A percentile compares a stretch with the other conserved stretches of the same genome.
Conservation (phyloP, 2,888 invertebrate genomes). For the Hofmannophila pseudospretella region DNA sequence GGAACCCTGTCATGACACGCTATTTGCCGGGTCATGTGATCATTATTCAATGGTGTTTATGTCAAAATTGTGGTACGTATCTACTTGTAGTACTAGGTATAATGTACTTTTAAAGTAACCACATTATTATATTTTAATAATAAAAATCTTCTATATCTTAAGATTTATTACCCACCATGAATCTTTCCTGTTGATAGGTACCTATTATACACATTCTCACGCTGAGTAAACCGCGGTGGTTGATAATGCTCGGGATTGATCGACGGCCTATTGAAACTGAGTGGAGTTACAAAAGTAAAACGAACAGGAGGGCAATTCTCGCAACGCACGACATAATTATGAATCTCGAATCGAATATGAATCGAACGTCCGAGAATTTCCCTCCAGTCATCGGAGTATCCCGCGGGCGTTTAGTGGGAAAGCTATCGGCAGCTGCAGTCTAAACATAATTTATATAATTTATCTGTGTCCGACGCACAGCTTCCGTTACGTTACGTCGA, state of each 20-base stretch:
- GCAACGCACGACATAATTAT: too few relatives aligned
- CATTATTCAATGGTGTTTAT: too few relatives aligned
- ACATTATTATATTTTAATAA: too few relatives aligned
- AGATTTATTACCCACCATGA: constrained; percentile 1
- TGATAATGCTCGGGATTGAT: constrained; percentile 38
- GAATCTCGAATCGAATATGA: too few relatives aligned
- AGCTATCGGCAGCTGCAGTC: constrained; percentile 48
- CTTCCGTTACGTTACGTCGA: constrained; percentile 33
- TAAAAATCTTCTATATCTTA: too few relatives aligned
- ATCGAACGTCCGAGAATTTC: too few relatives aligned
- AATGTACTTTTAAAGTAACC: too few relatives aligned
- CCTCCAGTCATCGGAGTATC: constrained; percentile 20
- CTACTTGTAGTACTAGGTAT: too few relatives aligned
- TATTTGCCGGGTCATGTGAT: too few relatives aligned
- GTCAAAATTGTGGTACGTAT: too few relatives aligned
- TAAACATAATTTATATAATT: constrained; percentile 58
- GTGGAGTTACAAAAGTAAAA: constrained; percentile 31
- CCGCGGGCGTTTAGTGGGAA: constrained; percentile 38
- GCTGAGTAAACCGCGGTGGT: constrained; percentile 37
- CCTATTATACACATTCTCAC: constrained; percentile 16
- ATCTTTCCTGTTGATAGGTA: constrained; percentile 11
- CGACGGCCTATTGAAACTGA: constrained; percentile 31
- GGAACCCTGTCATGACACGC: too few relatives aligned
- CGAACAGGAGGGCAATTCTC: too few relatives aligned
- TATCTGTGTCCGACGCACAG: constrained; percentile 46